phyloP scores from a whole-genome alignment of 2,797 vertebrate genomes.

The Urosaurus nigricauda region DNA sequence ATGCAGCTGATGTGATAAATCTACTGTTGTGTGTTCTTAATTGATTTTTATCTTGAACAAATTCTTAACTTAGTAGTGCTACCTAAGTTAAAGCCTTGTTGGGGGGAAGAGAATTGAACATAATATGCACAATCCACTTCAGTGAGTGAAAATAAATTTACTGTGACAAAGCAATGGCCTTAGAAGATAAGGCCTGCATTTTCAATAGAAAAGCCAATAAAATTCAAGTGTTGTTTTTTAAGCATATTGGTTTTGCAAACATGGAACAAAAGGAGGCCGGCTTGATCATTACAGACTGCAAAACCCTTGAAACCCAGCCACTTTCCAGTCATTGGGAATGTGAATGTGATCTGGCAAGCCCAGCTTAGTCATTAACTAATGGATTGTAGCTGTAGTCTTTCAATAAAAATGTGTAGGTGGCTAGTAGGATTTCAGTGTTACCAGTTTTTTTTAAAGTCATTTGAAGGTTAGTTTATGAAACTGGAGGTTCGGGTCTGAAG shows the following conservation, averaged over 20 bases:
- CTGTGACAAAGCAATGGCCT: constrained; percentile 31
- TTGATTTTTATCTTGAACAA: constrained; percentile 44
- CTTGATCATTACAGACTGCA: constrained; percentile 48
- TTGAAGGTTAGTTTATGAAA: constrained; percentile 65
- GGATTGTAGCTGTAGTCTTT: constrained; percentile 54
- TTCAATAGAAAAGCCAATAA: constrained; percentile 33
- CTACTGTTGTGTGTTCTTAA: constrained; percentile 26
- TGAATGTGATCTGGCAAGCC: constrained; percentile 57
- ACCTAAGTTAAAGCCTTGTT: neutral
- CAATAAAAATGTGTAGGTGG: constrained; percentile 57
- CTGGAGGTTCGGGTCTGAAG: constrained; percentile 61
- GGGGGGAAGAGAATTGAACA: constrained; percentile 3
- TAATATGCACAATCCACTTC: constrained; percentile 35
- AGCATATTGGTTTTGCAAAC: constrained; percentile 43
- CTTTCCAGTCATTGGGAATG: constrained; percentile 32
- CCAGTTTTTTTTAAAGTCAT: constrained; percentile 66
- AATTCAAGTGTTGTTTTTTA: constrained; percentile 25
- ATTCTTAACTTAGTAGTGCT: constrained; percentile 48
- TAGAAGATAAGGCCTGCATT: constrained; percentile 41
- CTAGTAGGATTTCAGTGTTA: constrained; percentile 43
- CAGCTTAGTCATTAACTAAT: constrained; percentile 63
- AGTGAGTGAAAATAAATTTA: neutral
- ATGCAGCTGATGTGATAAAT: constrained; percentile 1
- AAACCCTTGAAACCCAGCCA: constrained; percentile 52
- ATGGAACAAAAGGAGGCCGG: constrained; percentile 36